phyloP scores from a whole-genome alignment of 2,113 vertebrate species.

The Caretta caretta region DNA sequence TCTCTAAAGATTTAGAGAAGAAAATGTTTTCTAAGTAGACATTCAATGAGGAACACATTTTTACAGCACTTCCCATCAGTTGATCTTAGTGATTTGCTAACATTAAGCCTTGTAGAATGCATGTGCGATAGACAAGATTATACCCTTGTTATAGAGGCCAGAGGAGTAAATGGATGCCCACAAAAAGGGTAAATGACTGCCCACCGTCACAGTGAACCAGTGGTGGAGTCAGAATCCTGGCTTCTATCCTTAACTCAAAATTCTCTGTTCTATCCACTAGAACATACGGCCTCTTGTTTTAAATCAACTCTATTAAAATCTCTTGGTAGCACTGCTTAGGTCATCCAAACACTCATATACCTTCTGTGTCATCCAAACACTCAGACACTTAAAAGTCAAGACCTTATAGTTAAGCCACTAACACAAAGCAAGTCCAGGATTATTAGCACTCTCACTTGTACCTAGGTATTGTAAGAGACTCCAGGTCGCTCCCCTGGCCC shows the following conservation, averaged over 20 bases:
- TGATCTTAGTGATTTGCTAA: background rate
- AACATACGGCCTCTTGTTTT: background rate
- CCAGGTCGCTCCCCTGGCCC: too few species aligned
- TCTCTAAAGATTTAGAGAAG: slow-evolving; percentile 83
- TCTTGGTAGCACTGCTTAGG: rapidly evolving
- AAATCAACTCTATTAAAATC: background rate
- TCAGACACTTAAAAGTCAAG: background rate
- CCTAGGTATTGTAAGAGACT: too few species aligned
- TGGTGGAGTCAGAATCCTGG: background rate
- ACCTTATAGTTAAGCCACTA: background rate
- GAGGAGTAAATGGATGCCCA: background rate
- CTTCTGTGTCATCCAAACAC: background rate
- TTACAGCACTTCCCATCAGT: slow-evolving; percentile 13
- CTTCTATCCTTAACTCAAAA: background rate
- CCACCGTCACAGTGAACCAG: background rate
- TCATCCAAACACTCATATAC: too few species aligned
- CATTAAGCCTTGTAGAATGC: background rate
- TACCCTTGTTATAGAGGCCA: background rate
- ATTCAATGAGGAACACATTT: slow-evolving; percentile 6
- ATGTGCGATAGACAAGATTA: background rate
- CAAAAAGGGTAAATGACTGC: background rate
- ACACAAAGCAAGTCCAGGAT: background rate
- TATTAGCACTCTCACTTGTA: background rate
- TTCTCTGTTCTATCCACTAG: background rate
- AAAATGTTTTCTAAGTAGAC: slow-evolving; percentile 36